phyloP scores from a whole-genome alignment of 2,113 vertebrate species.

The Lophura nycthemera region DNA sequence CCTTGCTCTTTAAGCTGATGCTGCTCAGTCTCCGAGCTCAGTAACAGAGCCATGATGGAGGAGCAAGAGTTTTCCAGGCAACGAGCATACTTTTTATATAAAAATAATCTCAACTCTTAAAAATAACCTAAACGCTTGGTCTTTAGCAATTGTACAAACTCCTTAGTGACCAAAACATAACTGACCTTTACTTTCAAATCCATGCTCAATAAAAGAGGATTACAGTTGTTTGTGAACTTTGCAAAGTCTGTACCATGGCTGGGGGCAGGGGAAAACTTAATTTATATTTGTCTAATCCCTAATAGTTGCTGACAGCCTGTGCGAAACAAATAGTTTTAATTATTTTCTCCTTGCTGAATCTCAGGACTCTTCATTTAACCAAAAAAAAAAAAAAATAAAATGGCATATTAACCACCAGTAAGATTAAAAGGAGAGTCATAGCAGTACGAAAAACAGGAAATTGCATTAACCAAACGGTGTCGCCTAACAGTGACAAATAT shows the following conservation, averaged over 20 bases:
- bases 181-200: slow-evolving; percentile 52
- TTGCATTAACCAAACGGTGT: not conserved
- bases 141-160: slow-evolving; percentile 7
- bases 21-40: not conserved
- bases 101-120: not conserved
- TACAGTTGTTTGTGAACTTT: slow-evolving; percentile 40
- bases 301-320: slow-evolving; percentile 48
- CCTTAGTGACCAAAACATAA: slow-evolving; percentile 4
- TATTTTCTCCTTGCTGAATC: slow-evolving; percentile 48
- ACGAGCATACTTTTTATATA: not conserved
- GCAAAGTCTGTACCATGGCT: slow-evolving; percentile 27
- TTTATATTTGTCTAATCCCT: slow-evolving; percentile 47
- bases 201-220: slow-evolving; percentile 41
- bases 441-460: not conserved
- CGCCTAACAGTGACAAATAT: slow-evolving; percentile 22
- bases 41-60: not conserved
- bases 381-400: slow-evolving; percentile 29
- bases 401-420: slow-evolving; percentile 11
- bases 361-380: slow-evolving; percentile 15
- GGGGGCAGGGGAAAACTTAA: not conserved
- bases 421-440: slow-evolving; percentile 29
- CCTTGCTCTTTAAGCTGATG: not conserved
- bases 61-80: not conserved
- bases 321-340: slow-evolving; percentile 70
- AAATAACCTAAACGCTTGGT: not conserved